Base-by-base conservation (phyloP, 2,113 vertebrate species). In the Pedionomus torquatus region DNA sequence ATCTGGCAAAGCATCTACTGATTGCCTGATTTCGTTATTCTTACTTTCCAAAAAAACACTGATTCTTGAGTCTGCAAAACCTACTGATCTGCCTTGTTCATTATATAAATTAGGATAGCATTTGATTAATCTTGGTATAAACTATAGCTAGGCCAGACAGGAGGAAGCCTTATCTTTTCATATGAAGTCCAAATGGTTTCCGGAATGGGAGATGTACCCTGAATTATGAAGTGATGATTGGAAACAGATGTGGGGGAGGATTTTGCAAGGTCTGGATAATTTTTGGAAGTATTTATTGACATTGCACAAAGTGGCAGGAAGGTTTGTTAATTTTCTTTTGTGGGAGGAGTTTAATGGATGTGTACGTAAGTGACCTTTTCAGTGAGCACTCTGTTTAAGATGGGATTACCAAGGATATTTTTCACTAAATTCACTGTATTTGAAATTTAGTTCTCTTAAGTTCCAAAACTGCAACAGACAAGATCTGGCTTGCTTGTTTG, bases 81-180 rank as follows among this genome's bases (percentile, higher is more conserved):
- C 25, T 69, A 81, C 28, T 61, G 43, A 68, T 87, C 69, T 92
- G 26, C n/a, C 28, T 48, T 92, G 72, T 76, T 90, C 60, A 25
- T 96, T 41, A 31, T 37, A 77, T 55, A 89, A 92, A 92, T 97
- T 92, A 87, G 41, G 48, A 65, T 41, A 90, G 46, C 26, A 48
- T 87, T 97, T 87, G 72, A 95, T 88, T 92, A 44, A 92, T 93
- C 52, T 71, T 72, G 43, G 13, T 60, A 55, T 44, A 92, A 92
- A 49, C 26, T 83, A 3, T 64, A 81, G 64, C 51, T 83, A 43
- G 51, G 55, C 89, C 87, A 93, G 87, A 39, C 20, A 77, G 66
- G 51, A 89, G 86, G 70, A 83, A 93, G 72, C 26, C 33, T 89
- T 95, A 86, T 83, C 75, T 37, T 90, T 87, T 81, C 37, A 55